These are phyloP conservation scores for Sinelater perroti DNA, from an alignment of 2,888 invertebrate genomes.

Conservation along the genomic window DNA sequence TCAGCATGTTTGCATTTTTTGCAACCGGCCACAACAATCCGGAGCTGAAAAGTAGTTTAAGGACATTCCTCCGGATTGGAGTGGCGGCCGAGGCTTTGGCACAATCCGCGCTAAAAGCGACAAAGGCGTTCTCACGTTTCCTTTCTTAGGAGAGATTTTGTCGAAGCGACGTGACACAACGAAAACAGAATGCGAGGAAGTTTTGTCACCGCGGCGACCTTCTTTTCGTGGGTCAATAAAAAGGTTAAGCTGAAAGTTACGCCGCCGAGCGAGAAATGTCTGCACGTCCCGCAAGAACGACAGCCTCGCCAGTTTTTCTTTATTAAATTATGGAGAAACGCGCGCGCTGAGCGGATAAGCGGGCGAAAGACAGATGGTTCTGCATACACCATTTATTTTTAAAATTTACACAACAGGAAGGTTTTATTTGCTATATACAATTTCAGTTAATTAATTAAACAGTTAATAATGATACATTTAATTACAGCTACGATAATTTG, in stretches of 20 bases:
- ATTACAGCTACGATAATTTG: conserved; percentile 16
- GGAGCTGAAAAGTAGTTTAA: too few species aligned
- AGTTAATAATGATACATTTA: too few species aligned
- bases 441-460: too few species aligned
- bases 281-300: conserved; percentile 19
- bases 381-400: conserved; percentile 29
- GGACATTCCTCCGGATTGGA: too few species aligned
- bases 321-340: conserved; percentile 31
- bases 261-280: conserved; percentile 4
- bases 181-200: conserved; percentile 22
- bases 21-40: too few species aligned
- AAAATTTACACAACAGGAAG: conserved; percentile 30
- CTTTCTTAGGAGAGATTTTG: conserved; percentile 23
- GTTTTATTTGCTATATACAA: too few species aligned
- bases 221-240: conserved; percentile 29
- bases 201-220: conserved; percentile 29
- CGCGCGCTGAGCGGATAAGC: conserved; percentile 23
- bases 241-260: conserved; percentile 24
- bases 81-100: too few species aligned
- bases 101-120: too few species aligned
- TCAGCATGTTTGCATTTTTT: too few species aligned
- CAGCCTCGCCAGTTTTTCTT: conserved; percentile 18
- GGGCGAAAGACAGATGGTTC: conserved; percentile 21
- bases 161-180: conserved; percentile 25
- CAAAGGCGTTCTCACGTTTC: conserved; percentile 30